Conservation (phyloP, 2,797 vertebrate species). For the Chelidonichthys spinosus region DNA sequence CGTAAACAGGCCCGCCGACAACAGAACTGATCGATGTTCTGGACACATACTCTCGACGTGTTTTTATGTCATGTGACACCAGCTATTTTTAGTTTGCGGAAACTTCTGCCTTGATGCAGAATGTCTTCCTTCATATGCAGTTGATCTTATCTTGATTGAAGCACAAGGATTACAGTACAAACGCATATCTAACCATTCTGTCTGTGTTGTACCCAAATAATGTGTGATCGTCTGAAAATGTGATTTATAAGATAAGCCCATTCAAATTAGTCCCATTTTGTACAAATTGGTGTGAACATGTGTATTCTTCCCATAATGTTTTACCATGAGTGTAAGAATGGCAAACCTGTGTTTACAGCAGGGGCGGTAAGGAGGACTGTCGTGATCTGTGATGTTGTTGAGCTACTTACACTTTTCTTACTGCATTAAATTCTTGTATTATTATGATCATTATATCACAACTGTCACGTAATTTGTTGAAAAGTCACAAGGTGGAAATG, state of each 20-base stretch:
- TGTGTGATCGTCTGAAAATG: neutral
- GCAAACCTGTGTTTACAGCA: neutral
- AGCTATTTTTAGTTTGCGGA: slow-evolving; percentile 55
- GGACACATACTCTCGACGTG: neutral
- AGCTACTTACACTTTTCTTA: neutral
- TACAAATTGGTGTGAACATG: neutral
- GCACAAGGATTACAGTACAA: neutral
- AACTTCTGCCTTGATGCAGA: slow-evolving; percentile 11
- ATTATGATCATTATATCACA: neutral
- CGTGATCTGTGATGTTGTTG: neutral
- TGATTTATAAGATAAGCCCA: neutral
- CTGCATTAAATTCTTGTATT: too few species aligned
- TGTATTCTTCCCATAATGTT: neutral
- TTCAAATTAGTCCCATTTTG: neutral
- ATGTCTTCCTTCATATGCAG: neutral
- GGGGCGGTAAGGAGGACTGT: neutral
- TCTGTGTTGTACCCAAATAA: neutral
- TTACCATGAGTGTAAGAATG: neutral
- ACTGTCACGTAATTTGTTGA: neutral
- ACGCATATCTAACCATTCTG: neutral
- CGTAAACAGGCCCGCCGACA: neutral
- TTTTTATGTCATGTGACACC: slow-evolving; percentile 42
- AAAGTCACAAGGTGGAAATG: neutral
- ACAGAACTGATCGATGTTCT: neutral
- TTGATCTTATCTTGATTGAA: neutral